Conservation (phyloP, 1,140 invertebrate species). For the Gyrodactylus salaris region DNA sequence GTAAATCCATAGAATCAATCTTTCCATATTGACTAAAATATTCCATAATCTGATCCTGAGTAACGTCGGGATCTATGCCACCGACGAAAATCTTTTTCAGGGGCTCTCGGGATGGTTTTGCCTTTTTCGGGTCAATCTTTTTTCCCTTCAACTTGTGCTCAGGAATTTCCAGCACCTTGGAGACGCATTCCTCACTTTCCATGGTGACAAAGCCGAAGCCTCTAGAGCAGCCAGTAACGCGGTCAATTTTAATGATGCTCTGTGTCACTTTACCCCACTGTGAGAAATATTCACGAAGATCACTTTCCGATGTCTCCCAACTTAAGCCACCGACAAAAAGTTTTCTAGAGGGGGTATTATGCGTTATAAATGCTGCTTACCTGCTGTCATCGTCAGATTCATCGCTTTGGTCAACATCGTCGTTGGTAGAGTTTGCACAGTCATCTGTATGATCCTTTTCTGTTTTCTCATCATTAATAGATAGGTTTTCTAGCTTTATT, state of each 20-base stretch:
- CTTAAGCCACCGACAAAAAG: constrained; percentile 2
- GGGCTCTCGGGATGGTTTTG: constrained; percentile 21
- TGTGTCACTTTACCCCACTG: neutral
- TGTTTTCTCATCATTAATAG: neutral
- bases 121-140: constrained; percentile 70
- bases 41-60: constrained; percentile 58
- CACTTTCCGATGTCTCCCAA: constrained; percentile 3
- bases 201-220: constrained; percentile 6
- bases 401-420: neutral
- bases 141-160: constrained; percentile 66
- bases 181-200: neutral
- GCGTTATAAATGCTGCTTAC: neutral
- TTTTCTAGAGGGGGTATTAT: neutral
- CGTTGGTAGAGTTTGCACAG: neutral
- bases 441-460: neutral
- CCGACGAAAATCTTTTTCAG: constrained; percentile 41
- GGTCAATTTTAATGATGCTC: constrained; percentile 4
- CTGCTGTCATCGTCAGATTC: neutral
- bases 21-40: constrained; percentile 60
- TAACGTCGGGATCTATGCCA: constrained; percentile 47
- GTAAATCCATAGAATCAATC: constrained; percentile 16
- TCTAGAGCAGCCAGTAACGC: neutral
- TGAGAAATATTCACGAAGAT: constrained; percentile 2
- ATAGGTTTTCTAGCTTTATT: neutral
- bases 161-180: constrained; percentile 30